Evolutionary conservation across 2,113 vertebrate species (phyloP).

Genomic region (Seriola aureovittata): DNA sequence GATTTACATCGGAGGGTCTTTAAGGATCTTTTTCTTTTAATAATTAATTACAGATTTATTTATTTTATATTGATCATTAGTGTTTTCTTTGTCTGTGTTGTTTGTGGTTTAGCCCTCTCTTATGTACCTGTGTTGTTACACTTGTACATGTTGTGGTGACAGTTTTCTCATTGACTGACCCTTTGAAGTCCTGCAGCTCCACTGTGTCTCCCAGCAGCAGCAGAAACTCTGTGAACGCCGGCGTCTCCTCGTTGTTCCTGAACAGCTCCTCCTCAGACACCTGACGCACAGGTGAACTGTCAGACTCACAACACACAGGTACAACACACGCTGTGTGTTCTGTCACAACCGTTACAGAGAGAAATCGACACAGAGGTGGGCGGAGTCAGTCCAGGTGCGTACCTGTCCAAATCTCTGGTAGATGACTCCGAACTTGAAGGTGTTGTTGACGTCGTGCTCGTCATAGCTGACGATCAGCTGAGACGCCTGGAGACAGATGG

Average conservation of each 20-base stretch:
- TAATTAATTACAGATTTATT: too few species aligned
- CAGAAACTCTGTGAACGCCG: constrained; percentile 92
- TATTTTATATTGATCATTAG: too few species aligned
- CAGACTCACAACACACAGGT: background rate
- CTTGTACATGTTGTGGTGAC: too few species aligned
- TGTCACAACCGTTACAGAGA: too few species aligned
- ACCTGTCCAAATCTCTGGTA: constrained; percentile 94
- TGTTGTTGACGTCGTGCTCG: constrained; percentile 96
- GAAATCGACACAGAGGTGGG: too few species aligned
- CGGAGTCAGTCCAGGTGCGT: too few species aligned
- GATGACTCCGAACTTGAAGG: constrained; percentile 96
- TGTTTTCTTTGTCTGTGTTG: too few species aligned
- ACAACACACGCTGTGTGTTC: too few species aligned
- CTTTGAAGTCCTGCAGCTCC: constrained; percentile 95
- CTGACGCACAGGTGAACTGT: constrained; percentile 76
- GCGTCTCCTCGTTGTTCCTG: constrained; percentile 92
- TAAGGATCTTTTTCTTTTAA: too few species aligned
- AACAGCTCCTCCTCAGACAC: constrained; percentile 94
- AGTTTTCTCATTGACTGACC: constrained; percentile 76
- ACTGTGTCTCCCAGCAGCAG: constrained; percentile 91
- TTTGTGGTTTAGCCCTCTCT: too few species aligned
- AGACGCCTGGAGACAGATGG: constrained; percentile 87
- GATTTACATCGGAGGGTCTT: too few species aligned
- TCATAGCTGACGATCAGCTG: constrained; percentile 95
- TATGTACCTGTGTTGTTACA: too few species aligned